These are phyloP conservation scores for Ectemnius cavifrons DNA, from an alignment of 2,888 invertebrate species.

Conservation along the genomic window DNA sequence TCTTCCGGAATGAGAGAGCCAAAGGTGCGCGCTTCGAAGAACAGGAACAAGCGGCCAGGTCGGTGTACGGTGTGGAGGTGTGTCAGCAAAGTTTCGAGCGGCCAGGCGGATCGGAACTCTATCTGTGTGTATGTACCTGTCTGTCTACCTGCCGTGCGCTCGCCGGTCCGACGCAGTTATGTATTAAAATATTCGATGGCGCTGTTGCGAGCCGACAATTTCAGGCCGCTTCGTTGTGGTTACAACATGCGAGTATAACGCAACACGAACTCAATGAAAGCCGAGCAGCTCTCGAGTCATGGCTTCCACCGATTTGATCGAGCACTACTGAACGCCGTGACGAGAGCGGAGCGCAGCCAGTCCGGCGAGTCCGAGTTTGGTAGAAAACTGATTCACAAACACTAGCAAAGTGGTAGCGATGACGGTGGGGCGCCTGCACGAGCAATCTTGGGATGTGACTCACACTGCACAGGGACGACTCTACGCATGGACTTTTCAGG, in stretches of 20 bases:
- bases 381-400: conserved; percentile 55
- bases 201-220: conserved; percentile 24
- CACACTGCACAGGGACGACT: conserved; percentile 54
- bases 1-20: too few relatives aligned
- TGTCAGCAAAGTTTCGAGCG: conserved; percentile 34
- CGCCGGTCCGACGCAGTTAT: conserved; percentile 44
- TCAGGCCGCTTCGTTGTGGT: neutral
- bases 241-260: neutral
- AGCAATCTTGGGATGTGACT: conserved; percentile 62
- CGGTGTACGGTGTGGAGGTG: neutral
- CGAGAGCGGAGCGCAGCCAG: conserved; percentile 5
- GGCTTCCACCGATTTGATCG: conserved; percentile 37
- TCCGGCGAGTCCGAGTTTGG: conserved; percentile 37
- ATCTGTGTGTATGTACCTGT: neutral
- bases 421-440: conserved; percentile 57
- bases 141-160: conserved; percentile 38
- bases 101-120: conserved; percentile 27
- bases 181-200: conserved; percentile 37
- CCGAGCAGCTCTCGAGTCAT: conserved; percentile 15
- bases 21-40: too few relatives aligned
- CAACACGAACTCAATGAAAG: conserved; percentile 15
- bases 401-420: conserved; percentile 37
- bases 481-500: conserved; percentile 24
- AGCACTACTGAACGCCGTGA: conserved; percentile 36
- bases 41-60: neutral